Evolutionary conservation across 2,113 vertebrate genomes (phyloP).

Genomic region (Blennius ocellaris): DNA sequence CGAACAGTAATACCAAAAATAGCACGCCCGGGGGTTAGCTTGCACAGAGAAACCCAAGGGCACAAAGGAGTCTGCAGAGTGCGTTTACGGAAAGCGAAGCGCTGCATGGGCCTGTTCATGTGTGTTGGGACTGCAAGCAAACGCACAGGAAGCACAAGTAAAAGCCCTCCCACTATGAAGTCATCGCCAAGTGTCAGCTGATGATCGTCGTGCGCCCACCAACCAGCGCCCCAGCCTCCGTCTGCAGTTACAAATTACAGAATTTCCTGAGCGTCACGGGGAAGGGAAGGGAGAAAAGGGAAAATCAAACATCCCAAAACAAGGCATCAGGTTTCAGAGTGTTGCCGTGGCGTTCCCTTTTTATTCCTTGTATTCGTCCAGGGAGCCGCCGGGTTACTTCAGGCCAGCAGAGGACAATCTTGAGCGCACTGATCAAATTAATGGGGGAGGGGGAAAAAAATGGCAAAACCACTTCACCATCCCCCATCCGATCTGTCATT

Average conservation of each 20-base stretch:
- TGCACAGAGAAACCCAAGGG: slow-evolving; percentile 47
- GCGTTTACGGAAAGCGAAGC: slow-evolving; percentile 4
- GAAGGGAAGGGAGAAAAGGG: not conserved
- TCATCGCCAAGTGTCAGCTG: slow-evolving; percentile 16
- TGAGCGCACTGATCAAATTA: slow-evolving; percentile 44
- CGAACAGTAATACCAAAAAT: slow-evolving; percentile 54
- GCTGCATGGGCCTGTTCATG: not conserved
- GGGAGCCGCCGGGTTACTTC: slow-evolving; percentile 37
- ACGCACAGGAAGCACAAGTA: slow-evolving; percentile 2
- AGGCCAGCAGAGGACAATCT: slow-evolving; percentile 5
- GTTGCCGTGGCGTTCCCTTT: not conserved
- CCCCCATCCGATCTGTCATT: slow-evolving; percentile 20
- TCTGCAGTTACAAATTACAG: not conserved
- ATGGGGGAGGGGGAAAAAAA: not conserved
- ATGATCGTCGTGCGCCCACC: not conserved
- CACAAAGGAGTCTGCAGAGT: slow-evolving; percentile 27
- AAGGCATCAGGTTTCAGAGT: slow-evolving; percentile 9
- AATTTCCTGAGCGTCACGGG: not conserved
- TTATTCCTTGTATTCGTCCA: slow-evolving; percentile 4
- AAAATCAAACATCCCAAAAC: slow-evolving; percentile 7
- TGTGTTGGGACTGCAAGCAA: not conserved
- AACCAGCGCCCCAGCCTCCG: not conserved
- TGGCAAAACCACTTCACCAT: slow-evolving; percentile 2
- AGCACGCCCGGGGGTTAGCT: slow-evolving; percentile 46
- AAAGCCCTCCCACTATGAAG: slow-evolving; percentile 14